These are phyloP conservation scores for Carabus problematicus DNA, from an alignment of 2,888 invertebrate genomes.

Conservation along the genomic window DNA sequence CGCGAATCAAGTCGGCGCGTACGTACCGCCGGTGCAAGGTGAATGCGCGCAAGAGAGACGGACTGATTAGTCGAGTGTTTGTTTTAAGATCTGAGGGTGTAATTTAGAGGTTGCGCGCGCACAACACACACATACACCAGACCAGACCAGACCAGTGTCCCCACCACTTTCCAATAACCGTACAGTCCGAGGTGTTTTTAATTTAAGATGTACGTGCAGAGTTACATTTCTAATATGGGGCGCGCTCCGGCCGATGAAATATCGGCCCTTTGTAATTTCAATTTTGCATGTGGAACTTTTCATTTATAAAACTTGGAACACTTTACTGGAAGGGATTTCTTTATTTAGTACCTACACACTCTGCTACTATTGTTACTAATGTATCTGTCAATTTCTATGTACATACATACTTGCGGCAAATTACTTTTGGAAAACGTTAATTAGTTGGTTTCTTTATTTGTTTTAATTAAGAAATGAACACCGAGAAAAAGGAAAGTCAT, in stretches of 20 bases:
- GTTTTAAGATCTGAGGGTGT: conserved; percentile 55
- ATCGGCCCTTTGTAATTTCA: conserved; percentile 47
- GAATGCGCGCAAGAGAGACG: conserved; percentile 46
- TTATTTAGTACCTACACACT: conserved; percentile 37
- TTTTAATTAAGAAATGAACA: too few relatives aligned
- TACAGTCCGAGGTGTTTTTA: conserved; percentile 53
- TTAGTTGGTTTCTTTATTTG: too few relatives aligned
- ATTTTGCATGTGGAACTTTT: conserved; percentile 47
- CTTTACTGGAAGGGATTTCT: not conserved
- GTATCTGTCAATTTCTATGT: conserved; percentile 20
- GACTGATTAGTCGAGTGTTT: conserved; percentile 52
- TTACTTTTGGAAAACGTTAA: conserved; percentile 21
- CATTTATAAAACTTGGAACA: conserved; percentile 44
- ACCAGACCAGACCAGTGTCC: conserved; percentile 42
- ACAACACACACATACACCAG: not conserved
- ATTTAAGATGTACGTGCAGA: conserved; percentile 52
- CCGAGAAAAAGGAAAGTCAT: too few relatives aligned
- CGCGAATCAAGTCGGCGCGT: conserved; percentile 7
- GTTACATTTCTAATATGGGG: conserved; percentile 48
- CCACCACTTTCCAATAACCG: conserved; percentile 48
- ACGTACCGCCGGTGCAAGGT: conserved; percentile 19
- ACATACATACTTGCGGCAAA: too few relatives aligned
- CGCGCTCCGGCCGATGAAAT: conserved; percentile 45
- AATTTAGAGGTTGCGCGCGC: conserved; percentile 53
- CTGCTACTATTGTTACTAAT: conserved; percentile 33